A percentile compares a stretch with the other conserved stretches of the same genome.
These are phyloP conservation scores for Leptatherina wallacei DNA, from an alignment of 2,797 vertebrate genomes.

Conservation along the genomic window DNA sequence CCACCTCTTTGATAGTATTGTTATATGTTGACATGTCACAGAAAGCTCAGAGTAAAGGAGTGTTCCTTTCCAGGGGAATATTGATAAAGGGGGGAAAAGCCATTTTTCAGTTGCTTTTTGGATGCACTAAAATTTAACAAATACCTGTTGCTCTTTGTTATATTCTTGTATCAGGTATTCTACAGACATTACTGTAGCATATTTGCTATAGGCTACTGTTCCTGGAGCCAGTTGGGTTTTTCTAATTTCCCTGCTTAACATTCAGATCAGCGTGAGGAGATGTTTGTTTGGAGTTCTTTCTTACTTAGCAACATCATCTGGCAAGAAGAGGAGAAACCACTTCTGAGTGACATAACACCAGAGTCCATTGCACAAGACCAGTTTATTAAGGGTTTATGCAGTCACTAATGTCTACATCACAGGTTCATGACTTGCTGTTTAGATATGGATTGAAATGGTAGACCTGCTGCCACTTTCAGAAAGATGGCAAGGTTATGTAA, in stretches of 20 bases:
- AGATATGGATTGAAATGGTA: background rate
- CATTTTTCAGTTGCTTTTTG: conserved; percentile 24
- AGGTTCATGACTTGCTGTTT: conserved; percentile 1
- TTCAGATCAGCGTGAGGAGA: conserved; percentile 64
- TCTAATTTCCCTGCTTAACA: conserved; percentile 60
- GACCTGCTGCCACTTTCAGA: background rate
- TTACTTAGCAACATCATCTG: conserved; percentile 70
- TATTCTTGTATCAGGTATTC: conserved; percentile 1
- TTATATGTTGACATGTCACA: conserved; percentile 60
- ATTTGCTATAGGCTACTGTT: conserved; percentile 12
- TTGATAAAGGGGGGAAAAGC: background rate
- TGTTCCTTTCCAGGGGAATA: conserved; percentile 26
- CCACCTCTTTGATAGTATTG: conserved; percentile 70
- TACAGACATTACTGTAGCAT: background rate
- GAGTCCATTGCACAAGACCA: conserved; percentile 45
- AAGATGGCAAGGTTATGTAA: background rate
- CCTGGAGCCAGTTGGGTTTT: conserved; percentile 38
- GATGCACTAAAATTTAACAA: background rate
- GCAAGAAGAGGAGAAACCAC: conserved; percentile 47
- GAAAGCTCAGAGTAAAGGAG: conserved; percentile 59
- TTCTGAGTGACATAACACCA: conserved; percentile 44
- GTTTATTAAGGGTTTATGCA: conserved; percentile 25
- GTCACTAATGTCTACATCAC: conserved; percentile 16
- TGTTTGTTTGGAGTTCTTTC: conserved; percentile 57
- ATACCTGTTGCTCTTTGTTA: background rate